Percentiles rank a stretch among this genome's conserved stretches.
These are phyloP conservation scores for Apeira syringaria DNA, from an alignment of 2,888 invertebrate species.

Conservation along the genomic window DNA sequence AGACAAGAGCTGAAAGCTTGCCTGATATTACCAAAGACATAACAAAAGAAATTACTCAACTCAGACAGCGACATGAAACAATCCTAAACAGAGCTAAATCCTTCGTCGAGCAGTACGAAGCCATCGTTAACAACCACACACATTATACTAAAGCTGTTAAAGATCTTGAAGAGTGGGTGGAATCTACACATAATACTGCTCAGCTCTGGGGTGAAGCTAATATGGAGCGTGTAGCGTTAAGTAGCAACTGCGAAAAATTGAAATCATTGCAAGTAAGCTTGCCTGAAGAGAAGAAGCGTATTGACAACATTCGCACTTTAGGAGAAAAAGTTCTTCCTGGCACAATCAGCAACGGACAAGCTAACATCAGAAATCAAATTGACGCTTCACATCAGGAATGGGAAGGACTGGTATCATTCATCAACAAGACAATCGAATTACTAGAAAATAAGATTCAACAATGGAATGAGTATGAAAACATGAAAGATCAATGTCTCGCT, in stretches of 20 bases:
- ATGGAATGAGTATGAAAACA: slow-evolving; percentile 95
- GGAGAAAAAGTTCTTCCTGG: slow-evolving; percentile 96
- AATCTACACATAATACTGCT: slow-evolving; percentile 92
- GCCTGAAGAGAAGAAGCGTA: slow-evolving; percentile 93
- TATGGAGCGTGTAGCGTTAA: slow-evolving; percentile 91
- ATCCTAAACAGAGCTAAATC: slow-evolving; percentile 88
- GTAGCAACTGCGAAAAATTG: slow-evolving; percentile 93
- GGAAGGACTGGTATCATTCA: slow-evolving; percentile 91
- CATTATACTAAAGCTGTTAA: slow-evolving; percentile 94
- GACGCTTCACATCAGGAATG: slow-evolving; percentile 95
- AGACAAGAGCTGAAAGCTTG: slow-evolving; percentile 90
- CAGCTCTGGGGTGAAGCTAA: slow-evolving; percentile 93
- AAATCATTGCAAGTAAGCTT: slow-evolving; percentile 91
- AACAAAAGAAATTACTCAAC: slow-evolving; percentile 86
- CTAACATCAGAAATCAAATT: slow-evolving; percentile 93
- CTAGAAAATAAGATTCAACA: slow-evolving; percentile 93
- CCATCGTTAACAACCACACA: slow-evolving; percentile 94
- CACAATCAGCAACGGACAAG: slow-evolving; percentile 91
- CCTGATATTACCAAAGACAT: slow-evolving; percentile 91
- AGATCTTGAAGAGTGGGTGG: slow-evolving; percentile 94
- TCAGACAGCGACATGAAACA: slow-evolving; percentile 89
- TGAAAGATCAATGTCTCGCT: slow-evolving; percentile 92
- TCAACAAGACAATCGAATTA: slow-evolving; percentile 90
- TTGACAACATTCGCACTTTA: slow-evolving; percentile 90
- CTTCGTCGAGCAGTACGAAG: slow-evolving; percentile 93